phyloP scores from a whole-genome alignment of 2,888 invertebrate species.

The Chromoteleia sp. region DNA sequence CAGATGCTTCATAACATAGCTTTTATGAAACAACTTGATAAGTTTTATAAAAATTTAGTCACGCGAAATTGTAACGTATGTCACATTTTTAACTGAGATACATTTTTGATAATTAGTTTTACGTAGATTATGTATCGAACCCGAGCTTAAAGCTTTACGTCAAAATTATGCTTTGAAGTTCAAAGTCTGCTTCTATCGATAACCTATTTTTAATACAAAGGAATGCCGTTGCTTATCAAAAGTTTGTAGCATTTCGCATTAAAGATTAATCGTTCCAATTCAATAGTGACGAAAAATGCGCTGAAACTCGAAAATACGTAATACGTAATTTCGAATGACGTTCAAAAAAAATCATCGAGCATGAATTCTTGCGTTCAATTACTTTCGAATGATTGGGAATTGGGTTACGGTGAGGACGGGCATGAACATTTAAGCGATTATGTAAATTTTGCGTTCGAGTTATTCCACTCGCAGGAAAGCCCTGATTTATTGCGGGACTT shows the following conservation, averaged over 20 bases:
- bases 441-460: conserved; percentile 36
- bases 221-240: too few species aligned
- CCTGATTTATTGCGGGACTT: conserved; percentile 37
- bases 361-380: conserved; percentile 1
- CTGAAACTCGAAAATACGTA: conserved; percentile 16
- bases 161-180: too few species aligned
- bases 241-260: conserved; percentile 3
- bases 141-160: too few species aligned
- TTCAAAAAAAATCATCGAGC: not conserved
- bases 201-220: too few species aligned
- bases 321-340: not conserved
- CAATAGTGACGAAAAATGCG: conserved; percentile 13
- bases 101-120: too few species aligned
- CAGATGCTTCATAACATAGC: too few species aligned
- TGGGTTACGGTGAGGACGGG: conserved; percentile 21
- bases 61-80: too few species aligned
- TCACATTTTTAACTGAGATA: too few species aligned
- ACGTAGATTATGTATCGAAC: too few species aligned
- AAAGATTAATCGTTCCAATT: conserved; percentile 33
- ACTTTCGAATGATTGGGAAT: conserved; percentile 36
- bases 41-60: too few species aligned
- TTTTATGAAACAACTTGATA: too few species aligned
- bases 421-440: conserved; percentile 41
- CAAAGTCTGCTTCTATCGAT: too few species aligned
- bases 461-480: conserved; percentile 24